Conservation (phyloP, 2,113 vertebrate genomes). For the Zosterops pallidus region DNA sequence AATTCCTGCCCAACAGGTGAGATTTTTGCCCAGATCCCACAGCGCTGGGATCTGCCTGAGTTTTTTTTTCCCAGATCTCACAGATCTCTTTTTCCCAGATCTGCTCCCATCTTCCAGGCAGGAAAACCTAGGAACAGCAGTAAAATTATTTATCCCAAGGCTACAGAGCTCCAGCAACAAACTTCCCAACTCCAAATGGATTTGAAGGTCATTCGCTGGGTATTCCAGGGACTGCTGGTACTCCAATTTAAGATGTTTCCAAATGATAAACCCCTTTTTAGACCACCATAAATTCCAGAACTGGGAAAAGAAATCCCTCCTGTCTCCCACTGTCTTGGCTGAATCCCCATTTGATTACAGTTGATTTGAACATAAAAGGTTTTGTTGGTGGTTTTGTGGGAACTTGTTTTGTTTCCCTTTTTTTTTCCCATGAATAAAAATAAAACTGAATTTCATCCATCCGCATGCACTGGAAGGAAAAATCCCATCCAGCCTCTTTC, state of each 20-base stretch:
- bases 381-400: rapidly evolving
- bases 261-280: neutral
- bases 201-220: neutral
- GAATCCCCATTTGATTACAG: neutral
- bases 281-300: neutral
- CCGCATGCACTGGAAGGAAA: neutral
- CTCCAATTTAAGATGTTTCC: neutral
- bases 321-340: neutral
- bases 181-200: neutral
- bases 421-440: neutral
- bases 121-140: neutral
- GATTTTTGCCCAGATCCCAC: neutral
- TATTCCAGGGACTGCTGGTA: neutral
- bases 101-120: neutral
- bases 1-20: neutral
- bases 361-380: neutral
- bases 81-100: neutral
- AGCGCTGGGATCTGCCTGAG: neutral
- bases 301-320: neutral
- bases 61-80: neutral
- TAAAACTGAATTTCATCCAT: neutral
- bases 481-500: constrained; percentile 8
- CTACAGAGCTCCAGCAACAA: neutral
- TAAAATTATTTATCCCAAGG: neutral
- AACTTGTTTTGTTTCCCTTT: neutral